These are phyloP conservation scores for Conistra vaccinii DNA, from an alignment of 2,888 invertebrate genomes.

Conservation along the genomic window DNA sequence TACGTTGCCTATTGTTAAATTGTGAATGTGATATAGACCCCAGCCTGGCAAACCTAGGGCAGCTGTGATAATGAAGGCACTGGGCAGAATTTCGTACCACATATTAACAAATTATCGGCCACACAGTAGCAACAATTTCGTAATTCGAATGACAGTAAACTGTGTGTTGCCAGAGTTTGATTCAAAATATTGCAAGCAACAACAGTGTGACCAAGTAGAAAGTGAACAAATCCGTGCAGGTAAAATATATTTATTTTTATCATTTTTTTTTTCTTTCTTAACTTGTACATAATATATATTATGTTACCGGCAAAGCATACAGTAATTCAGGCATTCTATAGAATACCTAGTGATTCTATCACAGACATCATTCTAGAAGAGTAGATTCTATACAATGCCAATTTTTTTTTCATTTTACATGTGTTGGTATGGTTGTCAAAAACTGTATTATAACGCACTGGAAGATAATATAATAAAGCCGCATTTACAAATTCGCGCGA, in stretches of 20 bases:
- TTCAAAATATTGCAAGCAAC: slow-evolving; percentile 47
- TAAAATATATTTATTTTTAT: not conserved
- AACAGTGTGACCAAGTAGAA: slow-evolving; percentile 52
- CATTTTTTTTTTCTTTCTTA: too few species aligned
- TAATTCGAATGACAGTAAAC: slow-evolving; percentile 68
- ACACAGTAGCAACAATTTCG: slow-evolving; percentile 63
- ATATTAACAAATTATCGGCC: slow-evolving; percentile 80
- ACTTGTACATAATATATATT: too few species aligned
- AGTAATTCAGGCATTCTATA: too few species aligned
- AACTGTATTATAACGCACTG: too few species aligned
- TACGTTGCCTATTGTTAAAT: slow-evolving; percentile 91
- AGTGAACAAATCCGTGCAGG: not conserved
- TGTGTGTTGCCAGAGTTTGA: slow-evolving; percentile 72
- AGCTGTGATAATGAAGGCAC: slow-evolving; percentile 91
- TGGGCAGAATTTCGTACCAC: slow-evolving; percentile 94
- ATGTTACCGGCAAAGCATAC: too few species aligned
- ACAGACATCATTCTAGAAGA: too few species aligned
- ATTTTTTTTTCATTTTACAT: too few species aligned
- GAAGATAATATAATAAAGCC: too few species aligned
- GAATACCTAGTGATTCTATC: too few species aligned
- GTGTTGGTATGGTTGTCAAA: too few species aligned
- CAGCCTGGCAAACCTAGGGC: slow-evolving; percentile 91
- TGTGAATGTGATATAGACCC: slow-evolving; percentile 91
- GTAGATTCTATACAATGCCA: too few species aligned
- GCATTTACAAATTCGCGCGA: too few species aligned